These are phyloP conservation scores for Acanthosepion pharaonis DNA, from an alignment of 2,888 invertebrate genomes.

Conservation along the genomic window DNA sequence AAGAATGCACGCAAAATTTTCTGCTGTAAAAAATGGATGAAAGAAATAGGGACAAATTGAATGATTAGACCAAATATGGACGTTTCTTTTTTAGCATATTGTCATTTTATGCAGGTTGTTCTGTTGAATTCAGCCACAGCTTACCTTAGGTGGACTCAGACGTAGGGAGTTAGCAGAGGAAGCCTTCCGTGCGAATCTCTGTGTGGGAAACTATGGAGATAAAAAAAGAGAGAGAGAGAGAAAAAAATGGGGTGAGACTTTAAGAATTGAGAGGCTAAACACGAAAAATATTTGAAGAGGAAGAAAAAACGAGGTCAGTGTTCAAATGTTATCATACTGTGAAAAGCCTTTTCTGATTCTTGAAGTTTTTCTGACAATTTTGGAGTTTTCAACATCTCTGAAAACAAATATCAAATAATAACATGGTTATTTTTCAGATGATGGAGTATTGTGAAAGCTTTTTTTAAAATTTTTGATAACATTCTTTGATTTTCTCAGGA, in stretches of 20 bases:
- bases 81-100: neutral
- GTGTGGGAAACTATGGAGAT: slow-evolving; percentile 90
- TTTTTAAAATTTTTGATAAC: too few relatives aligned
- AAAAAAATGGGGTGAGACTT: slow-evolving; percentile 40
- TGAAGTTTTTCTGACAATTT: neutral
- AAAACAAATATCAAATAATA: neutral
- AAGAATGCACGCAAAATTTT: too few relatives aligned
- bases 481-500: too few relatives aligned
- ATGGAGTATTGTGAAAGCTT: neutral
- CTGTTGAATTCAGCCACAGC: slow-evolving; percentile 48
- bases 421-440: neutral
- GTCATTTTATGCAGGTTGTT: neutral
- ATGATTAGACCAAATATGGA: neutral
- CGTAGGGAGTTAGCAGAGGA: slow-evolving; percentile 93
- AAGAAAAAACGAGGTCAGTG: neutral
- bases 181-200: slow-evolving; percentile 97
- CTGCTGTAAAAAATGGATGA: too few relatives aligned
- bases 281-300: neutral
- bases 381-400: neutral
- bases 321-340: neutral
- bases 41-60: too few relatives aligned
- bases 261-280: slow-evolving; percentile 34
- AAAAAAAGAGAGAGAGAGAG: slow-evolving; percentile 48
- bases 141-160: slow-evolving; percentile 80
- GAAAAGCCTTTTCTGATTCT: neutral